A percentile compares a stretch with the other conserved stretches of the same genome.
Evolutionary conservation across 1,140 invertebrate species (phyloP).

Genomic region (Heliconius congener): DNA sequence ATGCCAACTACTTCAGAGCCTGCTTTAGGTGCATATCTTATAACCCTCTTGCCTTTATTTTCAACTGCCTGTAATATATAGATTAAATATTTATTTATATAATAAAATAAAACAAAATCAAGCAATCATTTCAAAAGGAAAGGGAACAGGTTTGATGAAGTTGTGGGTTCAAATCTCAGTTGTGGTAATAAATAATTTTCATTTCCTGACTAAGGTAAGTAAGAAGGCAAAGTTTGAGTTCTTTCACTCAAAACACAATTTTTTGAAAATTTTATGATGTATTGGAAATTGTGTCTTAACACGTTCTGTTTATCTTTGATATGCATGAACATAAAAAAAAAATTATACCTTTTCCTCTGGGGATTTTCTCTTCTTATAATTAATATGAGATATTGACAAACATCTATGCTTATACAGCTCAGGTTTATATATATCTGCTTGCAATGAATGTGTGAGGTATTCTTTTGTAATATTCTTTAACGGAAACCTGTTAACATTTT

Average conservation of each 20-base stretch:
- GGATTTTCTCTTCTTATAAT: constrained; percentile 66
- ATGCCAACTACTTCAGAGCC: constrained; percentile 82
- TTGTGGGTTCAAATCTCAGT: no score
- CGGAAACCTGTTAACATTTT: constrained; percentile 46
- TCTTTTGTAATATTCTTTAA: constrained; percentile 50
- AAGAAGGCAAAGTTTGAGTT: no score
- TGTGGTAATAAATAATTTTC: no score
- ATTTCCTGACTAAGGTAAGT: no score
- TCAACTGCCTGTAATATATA: constrained; percentile 52
- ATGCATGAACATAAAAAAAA: not conserved
- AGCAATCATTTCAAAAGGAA: no score
- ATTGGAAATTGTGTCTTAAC: no score
- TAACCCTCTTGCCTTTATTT: constrained; percentile 59
- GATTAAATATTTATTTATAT: not conserved
- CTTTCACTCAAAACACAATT: no score
- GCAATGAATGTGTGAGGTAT: constrained; percentile 6
- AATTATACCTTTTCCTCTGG: constrained; percentile 57
- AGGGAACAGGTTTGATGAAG: no score
- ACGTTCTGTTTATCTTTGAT: no score
- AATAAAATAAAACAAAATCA: no score
- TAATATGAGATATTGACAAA: constrained; percentile 50
- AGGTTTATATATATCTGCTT: not conserved
- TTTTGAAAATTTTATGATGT: no score
- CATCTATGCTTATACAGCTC: not conserved
- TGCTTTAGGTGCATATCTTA: constrained; percentile 72